Base-by-base conservation (phyloP, 2,888 invertebrate genomes). In the Papilio gigon region DNA sequence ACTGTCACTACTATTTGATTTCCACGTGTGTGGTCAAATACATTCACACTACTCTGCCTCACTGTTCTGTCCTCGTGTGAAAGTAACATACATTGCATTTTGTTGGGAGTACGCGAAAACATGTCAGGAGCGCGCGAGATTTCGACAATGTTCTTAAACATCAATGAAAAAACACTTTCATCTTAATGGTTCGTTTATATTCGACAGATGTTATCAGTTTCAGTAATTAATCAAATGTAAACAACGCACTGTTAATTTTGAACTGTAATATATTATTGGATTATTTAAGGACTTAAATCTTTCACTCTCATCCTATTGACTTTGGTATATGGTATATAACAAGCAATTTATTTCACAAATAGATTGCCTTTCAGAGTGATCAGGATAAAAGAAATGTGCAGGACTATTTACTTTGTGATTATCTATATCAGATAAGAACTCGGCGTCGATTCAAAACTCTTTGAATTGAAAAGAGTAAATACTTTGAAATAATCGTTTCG, bases 201-300 rank as follows among this genome's bases (percentile, higher is more conserved):
- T 33, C 68, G 37, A 53, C 30, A 47, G 50, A 61, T 37, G 50
- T 30, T 40, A 35, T 30, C 22, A 37, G 60, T 12, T 64, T 65
- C 12, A 60, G 60, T 69, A 61, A 65, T 65, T 65, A 69, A 69
- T 50, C 47, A 40, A 50, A 64, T 25, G 33, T 50, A 25, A 53
- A 12, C 14, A n/a, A 37, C 25, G 17, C 37, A 22, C 50, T 35
- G 14, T 53, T 53, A 53, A 11, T 27, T 27, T 27, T 14, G 12
- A 5, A 4, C 25, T 50, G 14, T 12, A 27, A 14, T n/a, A 14
- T n/a, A 27, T n/a, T 27, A 53, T 17, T n/a, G 8, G 42, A 6
- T 14, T 1, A 14, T 30, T 2, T 30, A 9, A 30, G n/a, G n/a
- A 30, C 9, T 30, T 4, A 30, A 50, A 22, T 14, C 3, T 9